These are phyloP conservation scores for Rhynchomys soricoides DNA, from an alignment of 2,113 vertebrate species.

Conservation along the genomic window DNA sequence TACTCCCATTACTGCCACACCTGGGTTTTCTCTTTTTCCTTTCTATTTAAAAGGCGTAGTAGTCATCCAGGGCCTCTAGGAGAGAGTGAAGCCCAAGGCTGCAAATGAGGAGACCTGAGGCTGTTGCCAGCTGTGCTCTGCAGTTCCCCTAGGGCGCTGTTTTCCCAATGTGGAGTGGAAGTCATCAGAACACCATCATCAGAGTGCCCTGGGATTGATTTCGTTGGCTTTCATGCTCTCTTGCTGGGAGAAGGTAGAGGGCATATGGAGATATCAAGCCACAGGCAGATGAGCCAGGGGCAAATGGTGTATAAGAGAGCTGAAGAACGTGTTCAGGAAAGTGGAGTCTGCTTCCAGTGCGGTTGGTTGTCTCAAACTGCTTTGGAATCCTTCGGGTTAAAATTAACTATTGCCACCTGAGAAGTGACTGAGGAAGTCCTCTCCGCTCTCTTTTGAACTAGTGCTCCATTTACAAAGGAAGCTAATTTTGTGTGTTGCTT, in stretches of 20 bases:
- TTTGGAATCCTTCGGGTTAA: conserved; percentile 52
- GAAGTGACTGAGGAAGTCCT: conserved; percentile 26
- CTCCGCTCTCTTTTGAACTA: conserved; percentile 57
- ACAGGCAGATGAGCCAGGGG: neutral
- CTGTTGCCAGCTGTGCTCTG: conserved; percentile 75
- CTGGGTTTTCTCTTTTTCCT: conserved; percentile 79
- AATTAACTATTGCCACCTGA: conserved; percentile 62
- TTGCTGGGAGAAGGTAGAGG: neutral
- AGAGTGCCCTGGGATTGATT: neutral
- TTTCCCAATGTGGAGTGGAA: conserved; percentile 55
- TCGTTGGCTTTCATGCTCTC: conserved; percentile 12
- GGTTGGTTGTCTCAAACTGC: conserved; percentile 10
- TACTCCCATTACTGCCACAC: conserved; percentile 78
- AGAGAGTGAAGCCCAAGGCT: conserved; percentile 58
- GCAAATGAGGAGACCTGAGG: conserved; percentile 61
- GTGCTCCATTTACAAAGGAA: conserved; percentile 59
- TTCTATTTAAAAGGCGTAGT: conserved; percentile 67
- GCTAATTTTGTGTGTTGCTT: conserved; percentile 52
- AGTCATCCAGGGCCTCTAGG: conserved; percentile 55
- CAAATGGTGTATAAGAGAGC: neutral
- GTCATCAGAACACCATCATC: neutral
- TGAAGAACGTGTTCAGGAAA: conserved; percentile 29
- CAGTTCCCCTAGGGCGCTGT: conserved; percentile 60
- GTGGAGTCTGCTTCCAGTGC: conserved; percentile 9
- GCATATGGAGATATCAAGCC: neutral